phyloP scores from a whole-genome alignment of 2,113 vertebrate species.

The Lophius piscatorius region DNA sequence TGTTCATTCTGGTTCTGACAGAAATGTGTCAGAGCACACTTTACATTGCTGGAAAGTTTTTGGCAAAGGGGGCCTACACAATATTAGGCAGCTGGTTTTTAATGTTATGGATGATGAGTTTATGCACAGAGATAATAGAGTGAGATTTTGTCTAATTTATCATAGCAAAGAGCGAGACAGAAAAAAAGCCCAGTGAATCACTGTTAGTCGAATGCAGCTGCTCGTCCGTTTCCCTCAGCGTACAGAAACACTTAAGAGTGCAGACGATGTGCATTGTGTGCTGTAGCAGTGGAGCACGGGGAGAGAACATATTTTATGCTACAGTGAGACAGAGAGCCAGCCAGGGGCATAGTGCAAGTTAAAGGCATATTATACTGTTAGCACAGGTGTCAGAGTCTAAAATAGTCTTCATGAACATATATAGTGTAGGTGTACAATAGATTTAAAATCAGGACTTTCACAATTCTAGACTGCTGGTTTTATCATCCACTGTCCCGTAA shows the following conservation, averaged over 20 bases:
- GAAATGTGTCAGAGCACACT: no score
- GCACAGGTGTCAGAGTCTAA: slow-evolving; percentile 11
- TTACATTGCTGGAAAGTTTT: no score
- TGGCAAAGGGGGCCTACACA: no score
- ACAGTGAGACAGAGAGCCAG: slow-evolving; percentile 16
- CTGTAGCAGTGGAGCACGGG: slow-evolving; percentile 2
- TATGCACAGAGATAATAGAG: no score
- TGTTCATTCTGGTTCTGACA: no score
- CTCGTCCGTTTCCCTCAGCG: neutral
- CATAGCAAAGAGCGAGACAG: slow-evolving; percentile 28
- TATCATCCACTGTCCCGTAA: no score
- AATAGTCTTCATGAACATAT: slow-evolving; percentile 7
- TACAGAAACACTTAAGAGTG: neutral
- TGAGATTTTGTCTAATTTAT: no score
- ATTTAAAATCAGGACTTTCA: no score
- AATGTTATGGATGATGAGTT: no score
- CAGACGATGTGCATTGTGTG: slow-evolving; percentile 5
- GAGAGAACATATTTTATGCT: slow-evolving; percentile 7
- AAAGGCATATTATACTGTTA: slow-evolving; percentile 25
- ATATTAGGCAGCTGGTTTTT: no score
- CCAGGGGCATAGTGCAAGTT: neutral
- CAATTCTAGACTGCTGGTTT: no score
- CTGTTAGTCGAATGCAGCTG: slow-evolving; percentile 29
- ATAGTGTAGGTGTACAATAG: neutral
- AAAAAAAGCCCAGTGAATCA: slow-evolving; percentile 23